A percentile compares a stretch with the other conserved stretches of the same genome.
Conservation (phyloP, 1,140 invertebrate species). For the Caenorhabditis remanei region DNA sequence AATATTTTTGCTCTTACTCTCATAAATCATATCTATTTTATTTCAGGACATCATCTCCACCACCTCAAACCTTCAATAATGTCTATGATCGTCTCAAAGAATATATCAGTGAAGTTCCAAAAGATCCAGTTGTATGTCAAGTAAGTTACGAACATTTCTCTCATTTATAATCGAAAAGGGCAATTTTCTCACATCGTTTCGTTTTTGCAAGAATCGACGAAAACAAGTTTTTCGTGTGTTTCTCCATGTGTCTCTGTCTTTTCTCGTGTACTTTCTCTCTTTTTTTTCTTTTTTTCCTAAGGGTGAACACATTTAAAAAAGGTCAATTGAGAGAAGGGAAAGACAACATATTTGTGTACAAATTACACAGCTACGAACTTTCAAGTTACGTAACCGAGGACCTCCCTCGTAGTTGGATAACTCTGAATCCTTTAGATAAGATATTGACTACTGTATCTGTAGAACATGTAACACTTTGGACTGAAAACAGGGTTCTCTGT, state of each 20-base stretch:
- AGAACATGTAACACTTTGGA: too few relatives aligned
- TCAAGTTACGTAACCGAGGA: background rate
- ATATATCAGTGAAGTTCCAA: constrained; percentile 34
- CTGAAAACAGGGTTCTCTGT: too few relatives aligned
- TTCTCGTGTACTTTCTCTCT: constrained; percentile 16
- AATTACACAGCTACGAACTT: constrained; percentile 5
- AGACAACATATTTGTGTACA: background rate
- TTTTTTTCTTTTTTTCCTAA: background rate
- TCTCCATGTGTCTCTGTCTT: background rate
- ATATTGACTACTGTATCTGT: too few relatives aligned
- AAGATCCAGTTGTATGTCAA: constrained; percentile 42
- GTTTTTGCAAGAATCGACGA: constrained; percentile 2
- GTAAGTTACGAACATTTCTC: background rate
- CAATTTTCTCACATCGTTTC: constrained; percentile 34
- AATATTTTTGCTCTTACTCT: background rate
- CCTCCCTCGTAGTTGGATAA: too few relatives aligned
- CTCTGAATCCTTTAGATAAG: too few relatives aligned
- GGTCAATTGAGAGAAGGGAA: background rate
- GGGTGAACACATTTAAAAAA: constrained; percentile 30
- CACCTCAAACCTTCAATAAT: background rate
- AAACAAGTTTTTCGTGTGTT: constrained; percentile 11
- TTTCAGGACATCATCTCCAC: constrained; percentile 32
- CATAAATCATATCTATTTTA: background rate
- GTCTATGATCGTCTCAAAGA: constrained; percentile 45
- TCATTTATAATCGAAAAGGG: constrained; percentile 45